These are phyloP conservation scores for Microplitis mediator DNA, from an alignment of 1,140 invertebrate genomes.

Conservation along the genomic window DNA sequence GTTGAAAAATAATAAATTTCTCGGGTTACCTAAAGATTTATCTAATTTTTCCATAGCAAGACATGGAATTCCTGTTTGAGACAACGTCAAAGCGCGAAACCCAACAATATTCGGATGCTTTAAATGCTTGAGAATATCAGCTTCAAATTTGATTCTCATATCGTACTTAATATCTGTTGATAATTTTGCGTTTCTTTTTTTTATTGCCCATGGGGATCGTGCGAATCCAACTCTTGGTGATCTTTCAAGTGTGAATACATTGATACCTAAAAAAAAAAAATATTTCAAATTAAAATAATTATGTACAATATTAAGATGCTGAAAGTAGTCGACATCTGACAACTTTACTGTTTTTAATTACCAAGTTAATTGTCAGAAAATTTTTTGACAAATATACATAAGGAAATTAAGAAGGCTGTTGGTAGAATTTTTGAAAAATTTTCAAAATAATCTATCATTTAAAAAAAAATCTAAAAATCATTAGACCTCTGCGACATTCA, in stretches of 20 bases:
- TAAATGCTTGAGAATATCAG: slow-evolving; percentile 71
- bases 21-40: slow-evolving; percentile 63
- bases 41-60: slow-evolving; percentile 75
- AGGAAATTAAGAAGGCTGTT: too few species aligned
- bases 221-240: slow-evolving; percentile 70
- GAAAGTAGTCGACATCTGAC: too few species aligned
- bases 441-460: too few species aligned
- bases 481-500: too few species aligned
- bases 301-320: too few species aligned
- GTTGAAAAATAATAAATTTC: slow-evolving; percentile 2
- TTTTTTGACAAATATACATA: too few species aligned
- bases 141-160: slow-evolving; percentile 72
- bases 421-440: too few species aligned
- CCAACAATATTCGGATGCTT: slow-evolving; percentile 86
- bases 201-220: slow-evolving; percentile 83
- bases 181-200: slow-evolving; percentile 67
- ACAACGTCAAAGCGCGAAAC: slow-evolving; percentile 73
- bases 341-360: too few species aligned
- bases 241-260: slow-evolving; percentile 76
- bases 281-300: slow-evolving; percentile 26
- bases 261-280: slow-evolving; percentile 68
- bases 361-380: too few species aligned
- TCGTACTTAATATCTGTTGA: slow-evolving; percentile 51
- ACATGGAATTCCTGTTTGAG: slow-evolving; percentile 68
- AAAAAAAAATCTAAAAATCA: too few species aligned